These are phyloP conservation scores for Cotesia chilonis DNA, from an alignment of 1,140 invertebrate genomes.

Conservation along the genomic window DNA sequence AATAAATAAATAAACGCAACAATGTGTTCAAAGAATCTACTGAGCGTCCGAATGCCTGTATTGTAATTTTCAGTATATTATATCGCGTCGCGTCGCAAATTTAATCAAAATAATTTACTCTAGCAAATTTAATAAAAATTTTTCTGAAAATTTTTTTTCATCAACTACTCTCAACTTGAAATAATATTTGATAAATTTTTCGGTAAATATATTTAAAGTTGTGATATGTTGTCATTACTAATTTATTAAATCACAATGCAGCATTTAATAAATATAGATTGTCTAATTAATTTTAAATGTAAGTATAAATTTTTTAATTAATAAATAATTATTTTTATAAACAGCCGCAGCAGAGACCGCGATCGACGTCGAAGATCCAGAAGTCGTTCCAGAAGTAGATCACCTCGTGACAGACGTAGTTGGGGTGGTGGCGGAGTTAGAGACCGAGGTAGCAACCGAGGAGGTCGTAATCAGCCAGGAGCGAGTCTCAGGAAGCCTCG, in stretches of 20 bases:
- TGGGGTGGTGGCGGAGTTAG: slow-evolving; percentile 65
- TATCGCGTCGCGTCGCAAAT: too few relatives aligned
- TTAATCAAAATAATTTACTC: too few relatives aligned
- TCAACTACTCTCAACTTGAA: too few relatives aligned
- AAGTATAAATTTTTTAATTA: not conserved
- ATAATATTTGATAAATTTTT: too few relatives aligned
- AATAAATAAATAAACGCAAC: not conserved
- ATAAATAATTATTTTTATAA: slow-evolving; percentile 5
- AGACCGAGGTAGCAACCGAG: slow-evolving; percentile 75
- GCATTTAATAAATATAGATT: not conserved
- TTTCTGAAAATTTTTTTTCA: too few relatives aligned
- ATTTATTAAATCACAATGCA: too few relatives aligned
- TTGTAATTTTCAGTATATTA: not conserved
- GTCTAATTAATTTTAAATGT: not conserved
- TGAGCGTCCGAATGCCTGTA: not conserved
- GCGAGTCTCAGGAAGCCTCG: slow-evolving; percentile 81
- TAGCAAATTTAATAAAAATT: too few relatives aligned
- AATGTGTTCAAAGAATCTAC: not conserved
- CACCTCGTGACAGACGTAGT: slow-evolving; percentile 64
- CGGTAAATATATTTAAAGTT: too few relatives aligned
- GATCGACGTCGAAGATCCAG: slow-evolving; percentile 58
- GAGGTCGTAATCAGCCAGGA: slow-evolving; percentile 69
- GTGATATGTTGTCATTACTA: too few relatives aligned
- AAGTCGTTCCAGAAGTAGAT: slow-evolving; percentile 58
- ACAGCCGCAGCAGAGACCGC: slow-evolving; percentile 59